Evolutionary conservation across 2,888 invertebrate species (phyloP).

Genomic region (Troglohyphantes excavatus): DNA sequence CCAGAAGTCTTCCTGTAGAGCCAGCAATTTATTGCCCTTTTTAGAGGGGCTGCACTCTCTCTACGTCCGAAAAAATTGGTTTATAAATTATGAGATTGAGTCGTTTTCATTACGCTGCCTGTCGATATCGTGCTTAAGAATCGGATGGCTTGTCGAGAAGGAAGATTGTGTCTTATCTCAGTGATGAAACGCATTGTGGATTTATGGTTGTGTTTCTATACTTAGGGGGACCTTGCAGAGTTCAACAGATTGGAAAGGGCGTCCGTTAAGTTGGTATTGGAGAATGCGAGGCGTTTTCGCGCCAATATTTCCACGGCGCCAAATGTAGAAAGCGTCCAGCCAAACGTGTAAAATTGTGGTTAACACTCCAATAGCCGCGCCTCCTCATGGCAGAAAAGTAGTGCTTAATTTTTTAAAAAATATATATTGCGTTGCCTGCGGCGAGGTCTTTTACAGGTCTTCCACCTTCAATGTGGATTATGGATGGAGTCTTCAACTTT

Average conservation of each 20-base stretch:
- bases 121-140: neutral
- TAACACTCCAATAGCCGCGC: too few relatives aligned
- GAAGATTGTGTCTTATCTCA: neutral
- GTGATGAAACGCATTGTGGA: neutral
- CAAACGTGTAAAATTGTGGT: too few relatives aligned
- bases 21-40: neutral
- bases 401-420: slow-evolving; percentile 54
- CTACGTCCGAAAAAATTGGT: neutral
- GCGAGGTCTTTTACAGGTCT: slow-evolving; percentile 1
- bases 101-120: neutral
- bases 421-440: neutral
- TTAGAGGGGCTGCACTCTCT: neutral
- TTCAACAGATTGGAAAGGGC: too few relatives aligned
- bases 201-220: neutral
- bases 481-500: slow-evolving; percentile 43
- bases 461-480: slow-evolving; percentile 22
- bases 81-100: slow-evolving; percentile 9
- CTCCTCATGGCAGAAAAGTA: too few relatives aligned
- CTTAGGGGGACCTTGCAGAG: too few relatives aligned
- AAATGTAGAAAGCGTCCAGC: too few relatives aligned
- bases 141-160: neutral
- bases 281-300: too few relatives aligned
- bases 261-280: too few relatives aligned
- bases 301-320: too few relatives aligned
- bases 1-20: neutral